A percentile compares a stretch with the other conserved stretches of the same genome.
Evolutionary conservation across 2,888 invertebrate species (phyloP).

Genomic region (Spisula subtruncata): DNA sequence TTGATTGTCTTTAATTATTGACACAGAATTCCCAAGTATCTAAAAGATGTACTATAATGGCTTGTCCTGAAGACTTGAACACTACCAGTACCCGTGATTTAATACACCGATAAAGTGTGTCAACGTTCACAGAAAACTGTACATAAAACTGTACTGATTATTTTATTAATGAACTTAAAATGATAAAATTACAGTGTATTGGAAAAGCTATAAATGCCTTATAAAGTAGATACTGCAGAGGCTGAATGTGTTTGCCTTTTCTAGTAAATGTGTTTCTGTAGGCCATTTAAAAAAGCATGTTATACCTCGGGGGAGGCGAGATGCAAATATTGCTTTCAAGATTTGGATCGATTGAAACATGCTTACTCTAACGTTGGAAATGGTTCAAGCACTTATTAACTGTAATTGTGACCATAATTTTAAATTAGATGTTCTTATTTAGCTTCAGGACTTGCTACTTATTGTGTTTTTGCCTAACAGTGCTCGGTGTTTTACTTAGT

Average conservation of each 20-base stretch:
- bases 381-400: background rate
- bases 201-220: no score
- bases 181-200: no score
- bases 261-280: background rate
- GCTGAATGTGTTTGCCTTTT: background rate
- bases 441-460: background rate
- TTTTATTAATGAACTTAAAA: no score
- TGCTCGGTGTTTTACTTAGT: background rate
- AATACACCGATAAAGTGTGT: no score
- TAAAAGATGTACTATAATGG: no score
- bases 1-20: no score
- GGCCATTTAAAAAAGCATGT: background rate
- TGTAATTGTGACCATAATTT: background rate
- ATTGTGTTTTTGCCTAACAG: background rate
- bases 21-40: no score
- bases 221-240: background rate
- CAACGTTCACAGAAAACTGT: no score
- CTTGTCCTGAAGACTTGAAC: no score
- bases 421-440: background rate
- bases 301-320: background rate
- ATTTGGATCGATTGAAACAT: background rate
- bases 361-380: background rate
- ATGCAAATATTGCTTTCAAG: background rate
- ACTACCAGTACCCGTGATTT: no score
- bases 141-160: no score